Evolutionary conservation across 2,888 invertebrate genomes (phyloP).

Genomic region (Lepidonotus clava): DNA sequence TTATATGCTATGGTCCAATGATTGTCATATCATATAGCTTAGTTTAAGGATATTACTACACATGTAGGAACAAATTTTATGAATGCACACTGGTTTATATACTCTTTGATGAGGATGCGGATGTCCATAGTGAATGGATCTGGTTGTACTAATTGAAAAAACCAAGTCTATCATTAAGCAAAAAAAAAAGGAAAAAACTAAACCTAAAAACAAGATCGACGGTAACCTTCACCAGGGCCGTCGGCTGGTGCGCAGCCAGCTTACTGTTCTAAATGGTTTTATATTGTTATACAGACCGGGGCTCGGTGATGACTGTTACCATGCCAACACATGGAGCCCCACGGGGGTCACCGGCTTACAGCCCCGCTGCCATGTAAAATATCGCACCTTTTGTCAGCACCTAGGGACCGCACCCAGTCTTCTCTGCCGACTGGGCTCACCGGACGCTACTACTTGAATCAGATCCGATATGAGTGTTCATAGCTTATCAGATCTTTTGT

Average conservation of each 20-base stretch:
- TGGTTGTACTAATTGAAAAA: slow-evolving; percentile 11
- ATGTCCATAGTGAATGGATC: background rate
- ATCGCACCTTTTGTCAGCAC: slow-evolving; percentile 17
- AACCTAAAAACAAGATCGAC: no score
- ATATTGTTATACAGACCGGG: slow-evolving; percentile 44
- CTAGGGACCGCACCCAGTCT: background rate
- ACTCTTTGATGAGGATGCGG: slow-evolving; percentile 24
- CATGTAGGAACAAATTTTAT: slow-evolving; percentile 49
- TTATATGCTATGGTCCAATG: slow-evolving; percentile 41
- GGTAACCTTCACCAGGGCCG: no score
- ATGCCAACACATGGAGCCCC: slow-evolving; percentile 37
- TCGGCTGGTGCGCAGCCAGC: background rate
- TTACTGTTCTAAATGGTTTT: slow-evolving; percentile 36
- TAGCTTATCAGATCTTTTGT: slow-evolving; percentile 5
- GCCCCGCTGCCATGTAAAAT: slow-evolving; percentile 30
- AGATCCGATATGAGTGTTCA: no score
- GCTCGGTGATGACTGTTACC: background rate
- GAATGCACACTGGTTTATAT: slow-evolving; percentile 52
- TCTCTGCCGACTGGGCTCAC: no score
- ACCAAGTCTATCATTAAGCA: background rate
- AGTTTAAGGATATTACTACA: slow-evolving; percentile 50
- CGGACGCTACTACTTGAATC: no score
- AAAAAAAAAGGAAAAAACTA: no score
- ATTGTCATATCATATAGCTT: slow-evolving; percentile 49
- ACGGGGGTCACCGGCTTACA: background rate